These are phyloP conservation scores for Drosophila anomalata DNA, from an alignment of 2,888 invertebrate genomes.

Conservation along the genomic window DNA sequence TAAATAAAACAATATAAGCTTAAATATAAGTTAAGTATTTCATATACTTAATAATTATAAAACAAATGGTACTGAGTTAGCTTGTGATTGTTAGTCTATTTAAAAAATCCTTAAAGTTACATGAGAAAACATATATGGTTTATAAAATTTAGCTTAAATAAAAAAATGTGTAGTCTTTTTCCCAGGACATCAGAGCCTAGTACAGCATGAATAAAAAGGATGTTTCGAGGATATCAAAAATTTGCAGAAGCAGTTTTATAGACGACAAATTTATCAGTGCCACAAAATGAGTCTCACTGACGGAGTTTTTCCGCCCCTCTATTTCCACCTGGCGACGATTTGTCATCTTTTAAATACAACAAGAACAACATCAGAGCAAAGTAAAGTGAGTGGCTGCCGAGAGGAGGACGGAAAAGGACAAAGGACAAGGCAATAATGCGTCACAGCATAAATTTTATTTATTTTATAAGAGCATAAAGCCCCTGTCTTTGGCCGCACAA, in stretches of 20 bases:
- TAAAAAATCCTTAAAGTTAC: no score
- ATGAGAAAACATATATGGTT: no score
- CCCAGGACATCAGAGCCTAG: no score
- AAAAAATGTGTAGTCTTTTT: no score
- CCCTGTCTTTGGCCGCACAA: constrained; percentile 52
- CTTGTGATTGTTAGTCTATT: no score
- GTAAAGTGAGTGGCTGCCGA: constrained; percentile 31
- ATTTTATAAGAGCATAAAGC: constrained; percentile 77
- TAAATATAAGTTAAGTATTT: no score
- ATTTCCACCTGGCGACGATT: constrained; percentile 65
- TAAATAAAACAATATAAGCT: no score
- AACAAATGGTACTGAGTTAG: no score
- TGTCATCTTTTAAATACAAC: constrained; percentile 76
- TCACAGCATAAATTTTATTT: constrained; percentile 79
- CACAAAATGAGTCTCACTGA: constrained; percentile 67
- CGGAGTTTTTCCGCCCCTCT: constrained; percentile 12
- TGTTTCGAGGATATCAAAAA: constrained; percentile 53
- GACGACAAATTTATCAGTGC: constrained; percentile 79
- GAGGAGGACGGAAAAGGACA: constrained; percentile 48
- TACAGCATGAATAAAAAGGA: neutral
- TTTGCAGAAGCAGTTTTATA: constrained; percentile 60
- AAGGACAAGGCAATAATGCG: constrained; percentile 77
- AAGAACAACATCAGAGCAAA: constrained; percentile 44
- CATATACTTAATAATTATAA: no score
- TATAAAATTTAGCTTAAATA: no score